Percentiles rank a stretch among this genome's conserved stretches.
Evolutionary conservation across 2,113 vertebrate species (phyloP).

Genomic region (Cichladusa arquata): DNA sequence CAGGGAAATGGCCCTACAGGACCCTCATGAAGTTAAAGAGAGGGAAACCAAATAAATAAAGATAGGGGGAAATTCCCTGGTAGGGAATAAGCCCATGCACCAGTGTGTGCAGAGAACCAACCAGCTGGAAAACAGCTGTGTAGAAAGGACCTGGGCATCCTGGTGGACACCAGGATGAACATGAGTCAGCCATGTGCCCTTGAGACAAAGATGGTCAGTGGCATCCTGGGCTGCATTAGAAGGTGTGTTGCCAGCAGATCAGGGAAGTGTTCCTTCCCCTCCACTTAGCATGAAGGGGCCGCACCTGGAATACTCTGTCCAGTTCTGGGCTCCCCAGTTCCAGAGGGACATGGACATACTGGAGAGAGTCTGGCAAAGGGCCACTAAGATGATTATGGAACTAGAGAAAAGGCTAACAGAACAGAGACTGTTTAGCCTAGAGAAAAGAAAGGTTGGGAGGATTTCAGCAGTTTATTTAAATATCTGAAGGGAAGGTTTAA

Average conservation of each 20-base stretch:
- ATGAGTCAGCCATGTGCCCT: background rate
- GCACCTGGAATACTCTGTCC: background rate
- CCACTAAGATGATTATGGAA: background rate
- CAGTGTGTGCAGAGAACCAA: background rate
- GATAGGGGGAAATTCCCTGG: background rate
- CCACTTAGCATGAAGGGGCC: background rate
- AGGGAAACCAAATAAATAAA: background rate
- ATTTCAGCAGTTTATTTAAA: background rate
- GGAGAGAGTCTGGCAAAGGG: background rate
- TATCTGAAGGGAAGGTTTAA: background rate
- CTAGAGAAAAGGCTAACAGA: background rate
- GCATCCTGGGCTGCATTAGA: background rate
- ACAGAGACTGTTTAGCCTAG: background rate
- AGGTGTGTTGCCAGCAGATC: background rate
- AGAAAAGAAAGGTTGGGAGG: background rate
- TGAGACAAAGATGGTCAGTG: background rate
- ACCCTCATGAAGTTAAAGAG: background rate
- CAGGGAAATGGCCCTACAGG: background rate
- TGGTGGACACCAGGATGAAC: background rate
- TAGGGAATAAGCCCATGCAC: background rate
- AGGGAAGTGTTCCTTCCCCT: background rate
- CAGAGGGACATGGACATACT: background rate
- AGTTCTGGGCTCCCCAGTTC: background rate
- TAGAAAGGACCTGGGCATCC: background rate
- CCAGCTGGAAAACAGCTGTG: background rate